These are phyloP conservation scores for Petrocephalus zakoni DNA, from an alignment of 2,113 vertebrate species.

Conservation along the genomic window DNA sequence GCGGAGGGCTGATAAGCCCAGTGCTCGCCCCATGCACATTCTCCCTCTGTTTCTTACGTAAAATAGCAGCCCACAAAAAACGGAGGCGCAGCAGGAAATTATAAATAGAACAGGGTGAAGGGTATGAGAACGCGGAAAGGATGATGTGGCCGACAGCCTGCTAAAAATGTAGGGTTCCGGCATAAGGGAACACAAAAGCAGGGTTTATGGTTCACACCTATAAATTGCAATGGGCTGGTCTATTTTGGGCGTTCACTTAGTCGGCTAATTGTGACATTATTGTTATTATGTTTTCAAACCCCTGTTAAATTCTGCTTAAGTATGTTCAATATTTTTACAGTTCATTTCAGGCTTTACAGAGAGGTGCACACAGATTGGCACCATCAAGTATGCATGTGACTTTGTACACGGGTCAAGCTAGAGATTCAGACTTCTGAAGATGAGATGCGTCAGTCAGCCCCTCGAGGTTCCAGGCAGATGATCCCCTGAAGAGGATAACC, in stretches of 20 bases:
- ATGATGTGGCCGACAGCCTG: constrained; percentile 42
- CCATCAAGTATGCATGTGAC: not conserved
- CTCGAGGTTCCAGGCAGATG: not conserved
- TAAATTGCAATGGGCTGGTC: not conserved
- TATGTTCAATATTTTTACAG: not conserved
- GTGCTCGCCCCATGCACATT: constrained; percentile 31
- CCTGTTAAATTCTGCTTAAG: not conserved
- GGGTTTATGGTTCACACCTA: not conserved
- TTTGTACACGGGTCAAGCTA: not conserved
- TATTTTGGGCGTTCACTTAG: not conserved
- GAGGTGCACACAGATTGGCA: not conserved
- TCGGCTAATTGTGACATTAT: not conserved
- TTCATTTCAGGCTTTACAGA: not conserved
- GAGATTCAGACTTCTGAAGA: not conserved
- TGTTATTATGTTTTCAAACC: not conserved
- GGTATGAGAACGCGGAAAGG: constrained; percentile 44
- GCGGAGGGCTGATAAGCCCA: constrained; percentile 28
- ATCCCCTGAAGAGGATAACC: not conserved
- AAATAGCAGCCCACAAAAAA: constrained; percentile 46
- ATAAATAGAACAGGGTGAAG: constrained; percentile 53
- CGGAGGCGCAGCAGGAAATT: constrained; percentile 32
- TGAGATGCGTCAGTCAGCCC: not conserved
- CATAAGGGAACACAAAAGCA: not conserved
- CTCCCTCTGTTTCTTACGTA: constrained; percentile 24
- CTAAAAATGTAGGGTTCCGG: constrained; percentile 34